Percentiles rank a stretch among this genome's conserved stretches.
These are phyloP conservation scores for Chaunax sp. DNA, from an alignment of 2,797 vertebrate genomes.

Conservation along the genomic window DNA sequence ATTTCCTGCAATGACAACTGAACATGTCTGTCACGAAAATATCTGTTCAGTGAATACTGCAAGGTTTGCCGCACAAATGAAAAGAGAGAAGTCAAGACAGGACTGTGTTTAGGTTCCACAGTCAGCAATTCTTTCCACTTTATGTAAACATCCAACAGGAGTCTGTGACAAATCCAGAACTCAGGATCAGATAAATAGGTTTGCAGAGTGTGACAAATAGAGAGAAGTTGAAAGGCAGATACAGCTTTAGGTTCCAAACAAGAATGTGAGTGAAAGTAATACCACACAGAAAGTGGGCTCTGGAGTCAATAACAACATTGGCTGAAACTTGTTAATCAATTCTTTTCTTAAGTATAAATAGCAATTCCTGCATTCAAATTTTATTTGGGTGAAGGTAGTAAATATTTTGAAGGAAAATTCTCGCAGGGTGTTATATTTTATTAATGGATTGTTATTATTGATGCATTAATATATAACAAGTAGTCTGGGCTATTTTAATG, in stretches of 20 bases:
- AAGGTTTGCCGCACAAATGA: constrained; percentile 3
- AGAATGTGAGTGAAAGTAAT: background rate
- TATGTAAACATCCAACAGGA: constrained; percentile 29
- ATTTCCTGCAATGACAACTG: background rate
- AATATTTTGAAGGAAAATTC: too few species aligned
- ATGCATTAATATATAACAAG: too few species aligned
- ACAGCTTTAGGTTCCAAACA: background rate
- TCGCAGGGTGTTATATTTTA: too few species aligned
- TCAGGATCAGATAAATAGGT: constrained; percentile 35
- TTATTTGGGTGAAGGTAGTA: too few species aligned
- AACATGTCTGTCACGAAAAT: background rate
- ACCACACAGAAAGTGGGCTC: background rate
- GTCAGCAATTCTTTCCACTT: constrained; percentile 38
- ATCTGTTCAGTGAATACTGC: background rate
- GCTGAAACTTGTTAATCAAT: background rate
- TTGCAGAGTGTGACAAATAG: constrained; percentile 31
- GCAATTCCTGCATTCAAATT: too few species aligned
- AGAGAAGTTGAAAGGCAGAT: background rate
- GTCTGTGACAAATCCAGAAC: constrained; percentile 35
- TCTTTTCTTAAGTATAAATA: too few species aligned
- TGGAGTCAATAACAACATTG: background rate
- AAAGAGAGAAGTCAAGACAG: constrained; percentile 3
- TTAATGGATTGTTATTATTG: background rate
- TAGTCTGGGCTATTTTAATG: background rate
- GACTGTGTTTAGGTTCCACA: constrained; percentile 12